Percentiles rank a stretch among this genome's conserved stretches.
Conservation (phyloP, 2,797 vertebrate species). For the Mormyrus proboscirostris region DNA sequence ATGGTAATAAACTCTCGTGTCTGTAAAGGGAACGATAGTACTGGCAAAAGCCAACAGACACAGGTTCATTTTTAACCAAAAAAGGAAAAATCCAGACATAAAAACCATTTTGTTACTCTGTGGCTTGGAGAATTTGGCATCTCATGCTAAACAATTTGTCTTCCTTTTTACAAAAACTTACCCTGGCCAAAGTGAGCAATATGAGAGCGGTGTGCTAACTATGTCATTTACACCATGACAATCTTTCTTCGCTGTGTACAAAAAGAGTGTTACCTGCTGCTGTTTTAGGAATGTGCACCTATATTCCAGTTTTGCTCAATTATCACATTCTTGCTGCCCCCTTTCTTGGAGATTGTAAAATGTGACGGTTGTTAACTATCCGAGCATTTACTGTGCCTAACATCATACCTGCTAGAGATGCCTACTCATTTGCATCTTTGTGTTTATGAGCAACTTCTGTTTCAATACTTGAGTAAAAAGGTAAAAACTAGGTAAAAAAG, state of each 20-base stretch:
- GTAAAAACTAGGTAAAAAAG: neutral
- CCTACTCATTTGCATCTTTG: too few species aligned
- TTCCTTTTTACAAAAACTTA: neutral
- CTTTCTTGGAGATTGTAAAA: neutral
- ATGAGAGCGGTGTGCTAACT: too few species aligned
- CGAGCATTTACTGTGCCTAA: neutral
- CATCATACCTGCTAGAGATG: neutral
- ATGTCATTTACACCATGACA: neutral
- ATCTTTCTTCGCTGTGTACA: neutral
- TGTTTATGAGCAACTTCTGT: neutral
- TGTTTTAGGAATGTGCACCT: neutral
- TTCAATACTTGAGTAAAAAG: neutral
- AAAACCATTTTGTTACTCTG: conserved; percentile 7
- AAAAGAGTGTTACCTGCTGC: neutral
- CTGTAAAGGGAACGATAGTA: conserved; percentile 16
- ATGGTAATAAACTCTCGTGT: conserved; percentile 14
- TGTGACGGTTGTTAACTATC: neutral
- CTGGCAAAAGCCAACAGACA: conserved; percentile 12
- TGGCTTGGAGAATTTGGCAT: neutral
- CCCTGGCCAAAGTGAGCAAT: neutral
- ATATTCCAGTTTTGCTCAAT: neutral
- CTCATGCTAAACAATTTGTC: neutral
- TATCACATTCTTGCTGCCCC: neutral
- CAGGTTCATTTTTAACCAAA: conserved; percentile 11
- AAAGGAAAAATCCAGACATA: neutral